These are phyloP conservation scores for Toxotes lorentzi DNA, from an alignment of 2,797 vertebrate genomes.

Conservation along the genomic window DNA sequence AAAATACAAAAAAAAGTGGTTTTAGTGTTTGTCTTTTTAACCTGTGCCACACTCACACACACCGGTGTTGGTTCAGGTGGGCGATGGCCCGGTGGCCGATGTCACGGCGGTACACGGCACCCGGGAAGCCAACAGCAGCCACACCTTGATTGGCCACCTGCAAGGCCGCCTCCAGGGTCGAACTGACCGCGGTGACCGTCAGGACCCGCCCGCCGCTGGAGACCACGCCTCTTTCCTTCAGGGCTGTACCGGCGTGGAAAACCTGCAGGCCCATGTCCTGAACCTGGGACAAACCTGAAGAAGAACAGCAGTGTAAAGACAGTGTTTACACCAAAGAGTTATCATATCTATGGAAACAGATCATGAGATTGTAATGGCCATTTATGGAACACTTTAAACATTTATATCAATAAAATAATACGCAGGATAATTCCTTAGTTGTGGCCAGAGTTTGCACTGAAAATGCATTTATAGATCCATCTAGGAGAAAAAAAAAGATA, in stretches of 20 bases:
- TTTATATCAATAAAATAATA: no score
- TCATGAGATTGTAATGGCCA: no score
- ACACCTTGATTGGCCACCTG: slow-evolving; percentile 88
- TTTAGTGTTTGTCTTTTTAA: slow-evolving; percentile 7
- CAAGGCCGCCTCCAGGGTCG: slow-evolving; percentile 86
- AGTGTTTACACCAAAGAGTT: no score
- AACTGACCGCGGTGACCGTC: slow-evolving; percentile 87
- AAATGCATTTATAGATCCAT: no score
- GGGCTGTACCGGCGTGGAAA: slow-evolving; percentile 93
- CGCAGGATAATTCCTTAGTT: no score
- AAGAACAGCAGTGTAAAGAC: no score
- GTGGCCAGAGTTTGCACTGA: no score
- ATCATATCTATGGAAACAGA: no score
- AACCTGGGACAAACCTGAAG: slow-evolving; percentile 87
- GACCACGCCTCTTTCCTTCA: slow-evolving; percentile 87
- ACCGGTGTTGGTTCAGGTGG: slow-evolving; percentile 90
- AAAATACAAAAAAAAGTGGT: not conserved
- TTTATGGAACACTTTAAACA: not conserved
- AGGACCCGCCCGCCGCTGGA: slow-evolving; percentile 94
- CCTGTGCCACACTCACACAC: slow-evolving; percentile 70
- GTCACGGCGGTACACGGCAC: slow-evolving; percentile 90
- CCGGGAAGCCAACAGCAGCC: slow-evolving; percentile 87
- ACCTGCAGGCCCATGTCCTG: slow-evolving; percentile 89
- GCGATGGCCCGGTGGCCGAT: slow-evolving; percentile 91
- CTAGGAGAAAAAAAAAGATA: no score